Conservation (phyloP, 2,797 vertebrate species). For the Numenius phaeopus region DNA sequence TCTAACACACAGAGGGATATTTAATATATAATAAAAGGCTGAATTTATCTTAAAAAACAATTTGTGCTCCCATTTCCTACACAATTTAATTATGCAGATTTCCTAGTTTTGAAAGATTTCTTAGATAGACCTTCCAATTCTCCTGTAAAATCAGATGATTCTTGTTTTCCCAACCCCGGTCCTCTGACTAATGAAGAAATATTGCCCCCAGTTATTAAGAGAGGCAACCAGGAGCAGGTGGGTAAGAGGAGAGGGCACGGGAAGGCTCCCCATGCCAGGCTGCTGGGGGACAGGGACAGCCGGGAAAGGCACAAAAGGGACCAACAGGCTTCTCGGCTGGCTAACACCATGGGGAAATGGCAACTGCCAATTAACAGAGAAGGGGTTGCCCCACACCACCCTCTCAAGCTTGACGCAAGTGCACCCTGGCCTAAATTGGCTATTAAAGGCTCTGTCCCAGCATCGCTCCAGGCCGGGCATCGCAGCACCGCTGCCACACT, state of each 20-base stretch:
- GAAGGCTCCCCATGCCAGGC: neutral
- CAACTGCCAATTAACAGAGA: neutral
- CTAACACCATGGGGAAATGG: neutral
- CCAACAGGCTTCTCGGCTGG: neutral
- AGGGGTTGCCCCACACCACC: neutral
- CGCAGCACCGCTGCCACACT: fast-evolving
- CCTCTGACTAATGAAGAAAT: neutral
- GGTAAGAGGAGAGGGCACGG: neutral
- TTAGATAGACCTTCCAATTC: neutral
- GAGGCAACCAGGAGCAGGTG: neutral
- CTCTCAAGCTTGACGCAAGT: neutral
- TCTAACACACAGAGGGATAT: slow-evolving; percentile 34
- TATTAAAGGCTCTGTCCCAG: neutral
- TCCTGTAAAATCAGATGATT: neutral
- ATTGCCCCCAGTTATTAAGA: neutral
- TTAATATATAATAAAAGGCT: slow-evolving; percentile 29
- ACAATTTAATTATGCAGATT: slow-evolving; percentile 38
- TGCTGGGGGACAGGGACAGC: neutral
- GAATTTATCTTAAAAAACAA: slow-evolving; percentile 46
- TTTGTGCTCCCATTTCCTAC: neutral
- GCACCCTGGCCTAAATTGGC: neutral
- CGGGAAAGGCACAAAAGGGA: neutral
- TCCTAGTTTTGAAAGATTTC: neutral
- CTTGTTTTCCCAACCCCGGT: neutral
- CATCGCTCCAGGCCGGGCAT: neutral